phyloP scores from a whole-genome alignment of 2,888 invertebrate genomes.

The Cremastobaeus sp. region DNA sequence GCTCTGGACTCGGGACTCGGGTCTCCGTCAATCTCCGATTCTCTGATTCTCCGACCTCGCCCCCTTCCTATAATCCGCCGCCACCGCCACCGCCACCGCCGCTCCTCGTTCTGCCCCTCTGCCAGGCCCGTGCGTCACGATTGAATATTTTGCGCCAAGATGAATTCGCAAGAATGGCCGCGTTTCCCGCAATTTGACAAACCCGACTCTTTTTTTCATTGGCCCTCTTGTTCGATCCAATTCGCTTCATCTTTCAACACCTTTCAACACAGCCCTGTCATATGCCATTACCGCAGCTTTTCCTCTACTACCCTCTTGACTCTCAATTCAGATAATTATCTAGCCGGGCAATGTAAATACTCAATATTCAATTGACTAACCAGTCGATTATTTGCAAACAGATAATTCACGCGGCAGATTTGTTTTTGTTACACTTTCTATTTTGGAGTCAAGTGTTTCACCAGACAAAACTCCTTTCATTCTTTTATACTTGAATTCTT shows the following conservation, averaged over 20 bases:
- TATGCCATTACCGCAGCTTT: no score
- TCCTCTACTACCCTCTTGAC: no score
- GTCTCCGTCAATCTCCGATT: background rate
- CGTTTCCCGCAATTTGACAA: slow-evolving; percentile 25
- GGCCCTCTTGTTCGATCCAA: background rate
- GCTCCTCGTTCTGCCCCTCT: slow-evolving; percentile 11
- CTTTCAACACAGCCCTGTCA: background rate
- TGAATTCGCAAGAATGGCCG: slow-evolving; percentile 51
- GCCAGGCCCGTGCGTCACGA: slow-evolving; percentile 42
- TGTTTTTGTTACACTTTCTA: no score
- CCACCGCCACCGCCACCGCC: background rate
- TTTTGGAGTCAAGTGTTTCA: no score
- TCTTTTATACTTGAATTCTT: no score
- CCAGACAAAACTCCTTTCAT: no score
- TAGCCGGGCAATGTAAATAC: no score
- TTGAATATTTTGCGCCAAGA: slow-evolving; percentile 43
- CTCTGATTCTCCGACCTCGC: slow-evolving; percentile 11
- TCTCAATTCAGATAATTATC: no score
- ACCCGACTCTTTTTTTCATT: background rate
- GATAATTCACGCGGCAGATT: no score
- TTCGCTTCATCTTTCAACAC: background rate
- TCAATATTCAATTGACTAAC: no score
- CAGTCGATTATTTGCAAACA: no score
- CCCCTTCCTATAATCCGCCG: background rate
- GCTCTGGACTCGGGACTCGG: background rate